These are phyloP conservation scores for Polyommatus iphigenia DNA, from an alignment of 2,888 invertebrate species.

Conservation along the genomic window DNA sequence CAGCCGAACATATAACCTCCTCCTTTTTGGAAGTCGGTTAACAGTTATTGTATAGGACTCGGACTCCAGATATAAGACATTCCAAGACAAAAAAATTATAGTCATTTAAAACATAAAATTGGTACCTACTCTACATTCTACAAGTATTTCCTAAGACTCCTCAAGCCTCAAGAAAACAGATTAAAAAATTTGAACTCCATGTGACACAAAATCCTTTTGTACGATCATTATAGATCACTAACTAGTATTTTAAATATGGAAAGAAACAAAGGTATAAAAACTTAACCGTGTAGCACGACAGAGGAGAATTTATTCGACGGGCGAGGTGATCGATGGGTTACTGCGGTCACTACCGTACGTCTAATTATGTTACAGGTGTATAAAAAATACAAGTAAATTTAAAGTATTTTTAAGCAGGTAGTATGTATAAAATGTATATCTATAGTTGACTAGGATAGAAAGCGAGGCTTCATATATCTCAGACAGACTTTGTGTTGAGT, in stretches of 20 bases:
- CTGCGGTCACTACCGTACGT: slow-evolving; percentile 64
- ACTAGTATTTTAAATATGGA: not conserved
- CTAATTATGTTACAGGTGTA: not conserved
- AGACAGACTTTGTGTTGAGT: no score
- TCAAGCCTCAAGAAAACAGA: not conserved
- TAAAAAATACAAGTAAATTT: no score
- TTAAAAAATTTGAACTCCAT: not conserved
- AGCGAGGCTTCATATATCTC: no score
- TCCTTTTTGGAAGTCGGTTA: no score
- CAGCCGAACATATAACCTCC: no score
- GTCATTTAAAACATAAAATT: not conserved
- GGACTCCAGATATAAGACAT: no score
- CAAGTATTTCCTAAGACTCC: not conserved
- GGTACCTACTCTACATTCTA: not conserved
- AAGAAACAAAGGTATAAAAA: slow-evolving; percentile 31
- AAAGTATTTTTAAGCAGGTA: no score
- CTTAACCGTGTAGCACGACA: slow-evolving; percentile 45
- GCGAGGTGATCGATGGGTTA: slow-evolving; percentile 72
- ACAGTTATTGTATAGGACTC: no score
- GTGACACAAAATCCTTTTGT: slow-evolving; percentile 1
- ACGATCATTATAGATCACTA: slow-evolving; percentile 10
- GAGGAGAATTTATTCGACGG: slow-evolving; percentile 70
- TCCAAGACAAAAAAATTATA: not conserved
- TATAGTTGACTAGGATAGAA: not conserved
- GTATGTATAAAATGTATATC: not conserved